Evolutionary conservation across 2,797 vertebrate species (phyloP).

Genomic region (Knipowitschia caucasica): DNA sequence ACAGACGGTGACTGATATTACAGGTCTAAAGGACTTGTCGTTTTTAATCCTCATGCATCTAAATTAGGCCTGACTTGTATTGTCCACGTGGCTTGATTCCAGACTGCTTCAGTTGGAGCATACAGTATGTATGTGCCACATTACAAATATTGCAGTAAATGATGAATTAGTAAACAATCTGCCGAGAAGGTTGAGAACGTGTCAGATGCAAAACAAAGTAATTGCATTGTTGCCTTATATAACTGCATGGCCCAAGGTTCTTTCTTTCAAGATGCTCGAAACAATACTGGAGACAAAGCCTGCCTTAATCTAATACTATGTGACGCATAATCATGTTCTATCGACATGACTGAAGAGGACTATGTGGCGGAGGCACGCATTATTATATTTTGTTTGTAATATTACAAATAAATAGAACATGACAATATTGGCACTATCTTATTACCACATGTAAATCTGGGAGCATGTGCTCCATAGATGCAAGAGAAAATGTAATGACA

Average conservation of each 20-base stretch:
- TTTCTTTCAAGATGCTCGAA: slow-evolving; percentile 6
- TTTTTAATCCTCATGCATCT: slow-evolving; percentile 48
- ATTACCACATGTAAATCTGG: slow-evolving; percentile 1
- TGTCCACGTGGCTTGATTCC: slow-evolving; percentile 28
- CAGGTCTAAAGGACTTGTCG: slow-evolving; percentile 52
- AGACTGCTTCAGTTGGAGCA: slow-evolving; percentile 23
- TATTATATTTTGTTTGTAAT: not conserved
- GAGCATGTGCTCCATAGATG: not conserved
- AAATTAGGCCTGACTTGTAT: slow-evolving; percentile 59
- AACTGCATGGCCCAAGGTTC: slow-evolving; percentile 1
- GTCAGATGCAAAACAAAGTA: slow-evolving; percentile 10
- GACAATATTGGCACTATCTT: slow-evolving; percentile 6
- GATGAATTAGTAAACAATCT: slow-evolving; percentile 1
- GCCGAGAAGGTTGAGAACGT: slow-evolving; percentile 12
- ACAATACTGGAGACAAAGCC: not conserved
- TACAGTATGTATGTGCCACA: not conserved
- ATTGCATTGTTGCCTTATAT: slow-evolving; percentile 14
- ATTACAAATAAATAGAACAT: slow-evolving; percentile 4
- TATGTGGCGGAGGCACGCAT: not conserved
- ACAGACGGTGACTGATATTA: slow-evolving; percentile 60
- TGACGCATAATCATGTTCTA: not conserved
- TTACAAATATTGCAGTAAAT: slow-evolving; percentile 1
- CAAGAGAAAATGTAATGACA: not conserved
- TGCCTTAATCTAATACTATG: slow-evolving; percentile 5
- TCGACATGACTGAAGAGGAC: not conserved